These are phyloP conservation scores for Ophion obscuratus DNA, from an alignment of 2,888 invertebrate genomes.

Conservation along the genomic window DNA sequence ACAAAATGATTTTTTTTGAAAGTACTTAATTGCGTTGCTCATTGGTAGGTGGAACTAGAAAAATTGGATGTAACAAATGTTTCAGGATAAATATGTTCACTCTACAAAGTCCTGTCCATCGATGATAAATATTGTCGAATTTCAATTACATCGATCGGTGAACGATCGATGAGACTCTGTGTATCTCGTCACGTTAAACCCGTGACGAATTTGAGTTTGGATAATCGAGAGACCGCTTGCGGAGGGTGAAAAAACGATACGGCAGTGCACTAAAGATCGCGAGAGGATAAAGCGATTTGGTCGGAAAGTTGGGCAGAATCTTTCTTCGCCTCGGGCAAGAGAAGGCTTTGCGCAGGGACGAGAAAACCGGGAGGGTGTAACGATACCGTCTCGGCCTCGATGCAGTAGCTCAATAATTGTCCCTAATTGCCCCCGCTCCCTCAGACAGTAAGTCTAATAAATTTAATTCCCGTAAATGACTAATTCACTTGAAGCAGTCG, in stretches of 20 bases:
- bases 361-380: slow-evolving; percentile 14
- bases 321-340: slow-evolving; percentile 25
- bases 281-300: slow-evolving; percentile 19
- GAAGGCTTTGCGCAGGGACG: slow-evolving; percentile 23
- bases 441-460: slow-evolving; percentile 60
- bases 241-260: background rate
- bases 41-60: too few species aligned
- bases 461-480: slow-evolving; percentile 69
- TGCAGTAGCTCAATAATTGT: slow-evolving; percentile 66
- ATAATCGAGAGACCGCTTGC: background rate
- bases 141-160: too few species aligned
- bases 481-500: slow-evolving; percentile 55
- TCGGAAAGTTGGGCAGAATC: slow-evolving; percentile 42
- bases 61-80: too few species aligned
- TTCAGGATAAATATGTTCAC: too few species aligned
- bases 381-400: slow-evolving; percentile 43
- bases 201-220: background rate
- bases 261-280: background rate
- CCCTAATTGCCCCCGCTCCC: slow-evolving; percentile 62
- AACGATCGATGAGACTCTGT: too few species aligned
- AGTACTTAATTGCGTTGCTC: too few species aligned
- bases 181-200: too few species aligned
- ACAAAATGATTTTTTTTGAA: too few species aligned
- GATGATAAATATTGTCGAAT: too few species aligned
- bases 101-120: too few species aligned